These are phyloP conservation scores for Vimba vimba DNA, from an alignment of 2,113 vertebrate species.

Conservation along the genomic window DNA sequence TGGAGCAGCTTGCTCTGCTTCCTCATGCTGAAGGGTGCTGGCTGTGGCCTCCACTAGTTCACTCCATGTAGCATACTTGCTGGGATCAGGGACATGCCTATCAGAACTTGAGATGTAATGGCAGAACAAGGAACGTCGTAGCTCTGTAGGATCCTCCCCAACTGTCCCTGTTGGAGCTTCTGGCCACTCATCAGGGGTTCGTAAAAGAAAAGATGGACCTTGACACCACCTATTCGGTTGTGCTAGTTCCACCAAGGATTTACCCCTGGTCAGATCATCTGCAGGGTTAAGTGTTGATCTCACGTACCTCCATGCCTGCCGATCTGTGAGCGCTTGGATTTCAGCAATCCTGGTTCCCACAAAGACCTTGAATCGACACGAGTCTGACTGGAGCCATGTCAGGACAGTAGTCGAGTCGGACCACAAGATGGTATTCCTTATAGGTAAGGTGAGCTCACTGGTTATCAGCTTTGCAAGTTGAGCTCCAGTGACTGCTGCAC, in stretches of 20 bases:
- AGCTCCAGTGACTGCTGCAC: slow-evolving; percentile 26
- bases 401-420: not conserved
- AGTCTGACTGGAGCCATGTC: not conserved
- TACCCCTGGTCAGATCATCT: not conserved
- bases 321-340: slow-evolving; percentile 19
- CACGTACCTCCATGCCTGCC: not conserved
- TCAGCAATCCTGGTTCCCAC: not conserved
- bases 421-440: not conserved
- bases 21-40: not conserved
- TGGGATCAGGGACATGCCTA: not conserved
- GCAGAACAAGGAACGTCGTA: not conserved
- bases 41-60: not conserved
- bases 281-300: not conserved
- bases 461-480: not conserved
- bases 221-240: not conserved
- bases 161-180: not conserved
- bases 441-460: not conserved
- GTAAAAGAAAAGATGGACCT: not conserved
- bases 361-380: not conserved
- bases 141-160: not conserved
- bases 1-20: not conserved
- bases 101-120: not conserved
- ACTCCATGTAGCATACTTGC: not conserved
- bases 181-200: not conserved
- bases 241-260: not conserved